Conservation (phyloP, 1,140 invertebrate genomes). For the Ptiloglossa arizonensis region DNA sequence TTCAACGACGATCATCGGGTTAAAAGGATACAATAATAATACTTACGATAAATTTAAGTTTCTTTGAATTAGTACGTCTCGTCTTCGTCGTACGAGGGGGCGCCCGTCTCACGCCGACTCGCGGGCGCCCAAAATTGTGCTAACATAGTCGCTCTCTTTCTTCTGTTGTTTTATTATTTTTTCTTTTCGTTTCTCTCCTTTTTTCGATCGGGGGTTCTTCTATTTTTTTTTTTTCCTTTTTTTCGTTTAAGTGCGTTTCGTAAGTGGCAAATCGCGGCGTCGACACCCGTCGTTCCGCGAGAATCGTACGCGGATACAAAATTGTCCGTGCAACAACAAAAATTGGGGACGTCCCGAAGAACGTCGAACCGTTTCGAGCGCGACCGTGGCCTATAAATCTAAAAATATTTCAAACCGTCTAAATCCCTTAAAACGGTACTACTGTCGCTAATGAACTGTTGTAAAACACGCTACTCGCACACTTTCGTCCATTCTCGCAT, state of each 20-base stretch:
- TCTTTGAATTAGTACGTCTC: background rate
- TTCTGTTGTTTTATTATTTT: background rate
- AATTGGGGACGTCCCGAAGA: background rate
- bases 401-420: constrained; percentile 53
- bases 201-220: background rate
- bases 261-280: background rate
- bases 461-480: constrained; percentile 24
- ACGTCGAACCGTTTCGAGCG: background rate
- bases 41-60: background rate
- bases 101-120: too few relatives aligned
- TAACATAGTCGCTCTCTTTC: background rate
- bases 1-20: background rate
- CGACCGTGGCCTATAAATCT: constrained; percentile 42
- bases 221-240: background rate
- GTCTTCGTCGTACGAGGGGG: too few relatives aligned
- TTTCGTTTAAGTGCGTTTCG: background rate
- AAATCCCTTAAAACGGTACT: constrained; percentile 41
- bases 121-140: background rate
- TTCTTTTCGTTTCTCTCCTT: background rate
- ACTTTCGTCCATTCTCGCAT: background rate
- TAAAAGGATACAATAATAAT: background rate
- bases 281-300: background rate
- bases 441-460: constrained; percentile 27
- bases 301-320: background rate
- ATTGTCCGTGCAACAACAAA: constrained; percentile 10